A percentile compares a stretch with the other conserved stretches of the same genome.
Evolutionary conservation across 2,113 vertebrate species (phyloP).

Genomic region (Tangachromis dhanisi): DNA sequence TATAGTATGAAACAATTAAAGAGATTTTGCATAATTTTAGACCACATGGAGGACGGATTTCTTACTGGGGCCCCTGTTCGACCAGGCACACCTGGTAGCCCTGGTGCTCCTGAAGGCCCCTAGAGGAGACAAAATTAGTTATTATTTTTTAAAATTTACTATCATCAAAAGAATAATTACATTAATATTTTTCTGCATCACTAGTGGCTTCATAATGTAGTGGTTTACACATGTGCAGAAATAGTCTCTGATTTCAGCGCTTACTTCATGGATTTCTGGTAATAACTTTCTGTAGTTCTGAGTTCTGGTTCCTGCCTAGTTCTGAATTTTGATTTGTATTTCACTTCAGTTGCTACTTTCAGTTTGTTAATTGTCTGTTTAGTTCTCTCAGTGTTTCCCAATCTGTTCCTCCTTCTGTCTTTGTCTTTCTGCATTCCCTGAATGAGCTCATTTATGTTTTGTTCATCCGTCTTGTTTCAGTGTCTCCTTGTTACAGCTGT

Average conservation of each 20-base stretch:
- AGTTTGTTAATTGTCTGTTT: neutral
- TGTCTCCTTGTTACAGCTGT: neutral
- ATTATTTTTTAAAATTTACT: rapidly evolving
- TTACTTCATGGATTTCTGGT: neutral
- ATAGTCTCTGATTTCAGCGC: neutral
- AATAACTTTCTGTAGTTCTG: neutral
- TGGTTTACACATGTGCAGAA: neutral
- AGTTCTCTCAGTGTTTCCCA: neutral
- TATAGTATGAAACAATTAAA: neutral
- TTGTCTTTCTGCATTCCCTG: neutral
- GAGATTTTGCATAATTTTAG: neutral
- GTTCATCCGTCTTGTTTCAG: neutral
- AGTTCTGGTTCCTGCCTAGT: neutral
- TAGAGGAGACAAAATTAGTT: conserved; percentile 35
- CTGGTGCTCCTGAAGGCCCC: conserved; percentile 83
- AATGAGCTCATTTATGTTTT: neutral
- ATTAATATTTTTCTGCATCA: neutral
- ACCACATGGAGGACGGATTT: neutral
- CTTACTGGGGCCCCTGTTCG: conserved; percentile 81
- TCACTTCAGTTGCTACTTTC: neutral
- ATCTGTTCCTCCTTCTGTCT: neutral
- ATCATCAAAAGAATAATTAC: neutral
- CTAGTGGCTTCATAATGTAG: neutral
- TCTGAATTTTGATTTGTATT: neutral
- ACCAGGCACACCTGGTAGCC: conserved; percentile 79